Evolutionary conservation across 2,797 vertebrate genomes (phyloP).

Genomic region (Cryptoprocta ferox): DNA sequence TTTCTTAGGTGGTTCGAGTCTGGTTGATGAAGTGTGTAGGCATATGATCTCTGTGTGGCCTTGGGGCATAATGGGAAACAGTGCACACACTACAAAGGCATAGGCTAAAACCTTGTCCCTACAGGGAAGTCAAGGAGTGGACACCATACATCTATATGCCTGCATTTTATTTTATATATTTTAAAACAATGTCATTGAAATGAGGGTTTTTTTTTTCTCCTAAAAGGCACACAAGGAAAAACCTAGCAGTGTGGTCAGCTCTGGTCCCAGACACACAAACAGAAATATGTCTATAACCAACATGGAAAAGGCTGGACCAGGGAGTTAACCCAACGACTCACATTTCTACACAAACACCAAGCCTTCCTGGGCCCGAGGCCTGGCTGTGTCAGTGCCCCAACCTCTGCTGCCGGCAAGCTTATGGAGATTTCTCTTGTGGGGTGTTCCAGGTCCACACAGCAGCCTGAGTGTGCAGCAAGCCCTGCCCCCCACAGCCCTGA

Average conservation of each 20-base stretch:
- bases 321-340: slow-evolving; percentile 45
- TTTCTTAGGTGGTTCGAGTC: neutral
- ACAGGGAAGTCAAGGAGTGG: neutral
- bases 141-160: neutral
- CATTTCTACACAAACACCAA: slow-evolving; percentile 62
- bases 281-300: slow-evolving; percentile 71
- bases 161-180: neutral
- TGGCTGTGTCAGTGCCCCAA: neutral
- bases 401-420: rapidly evolving
- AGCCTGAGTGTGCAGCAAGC: too few species aligned
- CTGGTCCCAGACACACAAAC: slow-evolving; percentile 52
- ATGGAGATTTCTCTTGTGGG: rapidly evolving
- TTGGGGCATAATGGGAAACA: neutral
- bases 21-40: neutral
- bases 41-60: neutral
- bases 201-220: neutral
- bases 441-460: neutral
- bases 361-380: slow-evolving; percentile 41
- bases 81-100: neutral
- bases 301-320: slow-evolving; percentile 72
- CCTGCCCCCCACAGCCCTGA: rapidly evolving
- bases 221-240: slow-evolving; percentile 68
- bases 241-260: slow-evolving; percentile 38
- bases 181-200: neutral
- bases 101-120: neutral